A percentile compares a stretch with the other conserved stretches of the same genome.
phyloP scores from a whole-genome alignment of 2,888 invertebrate species.

The Protophormia terraenovae region DNA sequence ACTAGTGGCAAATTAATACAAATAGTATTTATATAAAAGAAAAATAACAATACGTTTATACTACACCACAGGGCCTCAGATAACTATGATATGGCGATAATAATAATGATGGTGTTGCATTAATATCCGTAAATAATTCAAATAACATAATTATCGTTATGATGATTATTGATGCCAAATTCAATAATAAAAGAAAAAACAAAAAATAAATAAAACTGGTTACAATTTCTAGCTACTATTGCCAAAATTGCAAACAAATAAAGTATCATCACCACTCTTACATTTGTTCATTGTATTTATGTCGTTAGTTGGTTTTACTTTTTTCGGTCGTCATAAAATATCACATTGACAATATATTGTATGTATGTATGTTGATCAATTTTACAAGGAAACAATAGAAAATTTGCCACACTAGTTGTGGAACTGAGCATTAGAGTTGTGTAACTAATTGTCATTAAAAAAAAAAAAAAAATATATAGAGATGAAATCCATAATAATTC shows the following conservation, averaged over 20 bases:
- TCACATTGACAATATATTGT: background rate
- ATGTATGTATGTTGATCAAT: slow-evolving; percentile 49
- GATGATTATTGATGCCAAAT: background rate
- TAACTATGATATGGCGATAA: background rate
- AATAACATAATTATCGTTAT: slow-evolving; percentile 59
- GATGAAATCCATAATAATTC: slow-evolving; percentile 45
- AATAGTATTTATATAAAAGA: no score
- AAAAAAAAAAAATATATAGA: background rate
- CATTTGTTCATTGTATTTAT: background rate
- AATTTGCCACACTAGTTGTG: slow-evolving; percentile 50
- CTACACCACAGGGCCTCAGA: background rate
- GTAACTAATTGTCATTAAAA: slow-evolving; percentile 56
- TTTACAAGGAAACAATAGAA: slow-evolving; percentile 39
- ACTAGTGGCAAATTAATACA: background rate
- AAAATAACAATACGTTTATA: slow-evolving; percentile 21
- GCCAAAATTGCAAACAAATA: slow-evolving; percentile 15
- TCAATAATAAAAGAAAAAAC: background rate
- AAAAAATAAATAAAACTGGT: background rate
- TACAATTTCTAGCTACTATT: background rate
- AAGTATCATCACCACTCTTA: background rate
- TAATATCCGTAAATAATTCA: slow-evolving; percentile 51
- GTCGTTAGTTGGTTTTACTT: background rate
- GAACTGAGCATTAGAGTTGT: slow-evolving; percentile 34
- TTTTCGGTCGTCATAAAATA: slow-evolving; percentile 21
- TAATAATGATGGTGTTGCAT: slow-evolving; percentile 23